Conservation (phyloP, 2,797 vertebrate genomes). For the Rhincodon typus region DNA sequence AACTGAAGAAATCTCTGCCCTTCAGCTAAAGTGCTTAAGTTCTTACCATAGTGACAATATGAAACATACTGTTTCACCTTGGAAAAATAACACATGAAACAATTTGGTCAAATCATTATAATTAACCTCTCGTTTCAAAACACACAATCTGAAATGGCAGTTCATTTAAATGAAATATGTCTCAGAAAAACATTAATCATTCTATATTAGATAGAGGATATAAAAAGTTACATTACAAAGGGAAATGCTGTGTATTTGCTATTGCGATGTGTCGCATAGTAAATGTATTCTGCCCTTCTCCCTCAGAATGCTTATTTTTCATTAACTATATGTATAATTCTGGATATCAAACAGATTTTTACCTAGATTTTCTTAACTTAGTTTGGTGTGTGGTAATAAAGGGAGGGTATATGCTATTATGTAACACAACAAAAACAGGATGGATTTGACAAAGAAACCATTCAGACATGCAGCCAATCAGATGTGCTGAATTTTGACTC, state of each 20-base stretch:
- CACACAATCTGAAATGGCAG: background rate
- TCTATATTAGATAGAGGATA: background rate
- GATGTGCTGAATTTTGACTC: background rate
- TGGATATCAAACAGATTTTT: background rate
- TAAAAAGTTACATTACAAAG: background rate
- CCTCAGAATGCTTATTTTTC: background rate
- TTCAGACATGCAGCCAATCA: background rate
- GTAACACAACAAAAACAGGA: background rate
- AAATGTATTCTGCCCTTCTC: background rate
- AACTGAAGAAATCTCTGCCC: background rate
- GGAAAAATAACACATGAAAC: background rate
- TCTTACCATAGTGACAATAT: background rate
- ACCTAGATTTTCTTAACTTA: background rate
- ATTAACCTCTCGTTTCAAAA: background rate
- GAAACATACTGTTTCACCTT: background rate
- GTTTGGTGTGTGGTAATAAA: background rate
- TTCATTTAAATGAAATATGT: background rate
- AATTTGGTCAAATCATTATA: background rate
- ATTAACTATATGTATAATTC: background rate
- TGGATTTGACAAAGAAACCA: background rate
- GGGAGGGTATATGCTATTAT: background rate
- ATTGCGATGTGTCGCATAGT: background rate
- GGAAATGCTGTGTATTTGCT: background rate
- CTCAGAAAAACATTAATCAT: no score
- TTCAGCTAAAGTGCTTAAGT: background rate